phyloP scores from a whole-genome alignment of 2,113 vertebrate genomes.

The Malaclemys terrapin region DNA sequence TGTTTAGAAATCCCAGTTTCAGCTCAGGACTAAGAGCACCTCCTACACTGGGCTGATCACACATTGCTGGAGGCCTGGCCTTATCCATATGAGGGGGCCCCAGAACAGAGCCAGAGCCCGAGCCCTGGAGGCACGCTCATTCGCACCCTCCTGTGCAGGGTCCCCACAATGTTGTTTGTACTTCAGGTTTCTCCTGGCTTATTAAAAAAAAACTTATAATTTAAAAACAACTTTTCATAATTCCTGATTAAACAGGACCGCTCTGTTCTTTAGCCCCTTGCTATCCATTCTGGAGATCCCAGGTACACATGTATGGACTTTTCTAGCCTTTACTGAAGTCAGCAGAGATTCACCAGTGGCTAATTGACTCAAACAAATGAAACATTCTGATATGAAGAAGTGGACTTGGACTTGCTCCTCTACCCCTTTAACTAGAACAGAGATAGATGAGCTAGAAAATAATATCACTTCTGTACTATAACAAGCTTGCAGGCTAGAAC shows the following conservation, averaged over 20 bases:
- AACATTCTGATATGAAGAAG: background rate
- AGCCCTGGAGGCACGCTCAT: no score
- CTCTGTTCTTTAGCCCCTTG: background rate
- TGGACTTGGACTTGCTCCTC: background rate
- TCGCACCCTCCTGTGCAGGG: background rate
- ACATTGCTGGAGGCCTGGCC: no score
- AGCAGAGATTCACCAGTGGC: constrained; percentile 8
- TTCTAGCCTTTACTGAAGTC: constrained; percentile 29
- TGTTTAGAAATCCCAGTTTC: no score
- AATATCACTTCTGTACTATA: background rate
- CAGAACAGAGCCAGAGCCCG: no score
- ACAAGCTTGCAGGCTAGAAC: background rate
- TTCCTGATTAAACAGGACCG: constrained; percentile 28
- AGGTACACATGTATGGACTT: background rate
- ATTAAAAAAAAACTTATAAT: background rate
- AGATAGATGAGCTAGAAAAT: background rate
- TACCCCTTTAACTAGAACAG: background rate
- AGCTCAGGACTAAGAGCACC: no score
- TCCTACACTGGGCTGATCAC: no score
- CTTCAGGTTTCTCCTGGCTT: background rate
- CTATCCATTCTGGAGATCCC: background rate
- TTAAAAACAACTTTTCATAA: constrained; percentile 49
- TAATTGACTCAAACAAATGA: constrained; percentile 28
- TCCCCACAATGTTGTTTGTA: constrained; percentile 14
- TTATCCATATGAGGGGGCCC: no score